Conservation (phyloP, 2,113 vertebrate species). For the Nanorana parkeri region DNA sequence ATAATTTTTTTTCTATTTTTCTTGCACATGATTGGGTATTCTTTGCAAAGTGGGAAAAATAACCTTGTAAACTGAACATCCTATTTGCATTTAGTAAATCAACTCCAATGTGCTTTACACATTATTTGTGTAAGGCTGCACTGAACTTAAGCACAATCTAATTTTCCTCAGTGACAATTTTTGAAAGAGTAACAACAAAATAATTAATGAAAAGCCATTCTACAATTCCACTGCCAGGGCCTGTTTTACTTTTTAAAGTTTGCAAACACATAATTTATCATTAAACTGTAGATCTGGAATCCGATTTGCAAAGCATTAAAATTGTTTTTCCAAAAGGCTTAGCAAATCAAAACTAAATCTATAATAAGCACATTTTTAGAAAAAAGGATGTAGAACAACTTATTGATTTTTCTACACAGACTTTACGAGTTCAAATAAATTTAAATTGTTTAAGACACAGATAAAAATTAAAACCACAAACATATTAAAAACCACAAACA, state of each 20-base stretch:
- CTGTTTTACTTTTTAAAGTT: slow-evolving; percentile 21
- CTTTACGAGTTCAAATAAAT: too few relatives aligned
- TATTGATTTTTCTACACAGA: too few relatives aligned
- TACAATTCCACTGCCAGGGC: slow-evolving; percentile 24
- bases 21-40: too few relatives aligned
- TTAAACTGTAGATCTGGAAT: background rate
- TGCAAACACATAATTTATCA: slow-evolving; percentile 29
- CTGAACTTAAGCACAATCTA: slow-evolving; percentile 20
- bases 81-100: too few relatives aligned
- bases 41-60: too few relatives aligned
- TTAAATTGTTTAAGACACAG: too few relatives aligned
- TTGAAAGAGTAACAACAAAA: slow-evolving; percentile 22
- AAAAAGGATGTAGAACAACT: too few relatives aligned
- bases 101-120: slow-evolving; percentile 33
- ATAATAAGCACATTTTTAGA: background rate
- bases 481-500: too few relatives aligned
- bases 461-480: too few relatives aligned
- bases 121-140: slow-evolving; percentile 39
- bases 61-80: too few relatives aligned
- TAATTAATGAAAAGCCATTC: slow-evolving; percentile 19
- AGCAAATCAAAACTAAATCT: background rate
- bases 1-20: too few relatives aligned
- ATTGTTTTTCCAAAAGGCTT: background rate
- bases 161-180: too few relatives aligned
- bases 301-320: background rate